Base-by-base conservation (phyloP, 1,140 invertebrate genomes). In the Hypothenemus hampei region DNA sequence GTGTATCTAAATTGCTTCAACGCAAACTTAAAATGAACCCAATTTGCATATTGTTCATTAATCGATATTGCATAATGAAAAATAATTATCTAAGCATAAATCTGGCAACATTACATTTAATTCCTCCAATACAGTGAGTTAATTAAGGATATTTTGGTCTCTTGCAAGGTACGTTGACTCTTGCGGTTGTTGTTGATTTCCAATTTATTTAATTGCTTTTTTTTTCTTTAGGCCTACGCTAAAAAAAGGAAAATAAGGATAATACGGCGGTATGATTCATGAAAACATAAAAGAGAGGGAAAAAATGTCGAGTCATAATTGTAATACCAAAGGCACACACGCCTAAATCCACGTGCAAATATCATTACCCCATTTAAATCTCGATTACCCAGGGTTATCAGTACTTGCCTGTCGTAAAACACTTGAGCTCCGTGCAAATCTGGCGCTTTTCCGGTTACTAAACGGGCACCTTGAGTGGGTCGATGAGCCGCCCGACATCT, bases 381-480 rank as follows among this genome's bases (percentile, higher is more conserved):
- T 31, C 26, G 13, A 11, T 31, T 31, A 31, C 13, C n/a, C n/a
- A n/a, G 13, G 26, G 26, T 3, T 20, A 21, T 18, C 10, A 45
- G 15, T 29, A 47, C 29, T 49, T 59, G 86, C 84, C 85, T 80
- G 73, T 91, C 87, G 71, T 90, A 91, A 69, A 86, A 86, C 66
- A 91, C 88, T 66, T 90, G 86, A 55, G 87, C 84, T 52, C 84
- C 85, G 53, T 81, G 81, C 26, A 89, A 73, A 74, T 89, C 86
- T 64, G 78, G 77, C 70, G 79, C 69, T 21, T 29, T 49, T 71
- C 65, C 76, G 55, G 59, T 73, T 40, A 82, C 73, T 3, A 83
- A 70, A 13, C 78, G 74, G 1, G 82, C 81, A 0, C 79, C 77
- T 47, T 82, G 75, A 0, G 80, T 80, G 21, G 78, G 74, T 37